Percentiles rank a stretch among this genome's conserved stretches.
Evolutionary conservation across 2,888 invertebrate species (phyloP).

Genomic region (Patella ulyssiponensis): DNA sequence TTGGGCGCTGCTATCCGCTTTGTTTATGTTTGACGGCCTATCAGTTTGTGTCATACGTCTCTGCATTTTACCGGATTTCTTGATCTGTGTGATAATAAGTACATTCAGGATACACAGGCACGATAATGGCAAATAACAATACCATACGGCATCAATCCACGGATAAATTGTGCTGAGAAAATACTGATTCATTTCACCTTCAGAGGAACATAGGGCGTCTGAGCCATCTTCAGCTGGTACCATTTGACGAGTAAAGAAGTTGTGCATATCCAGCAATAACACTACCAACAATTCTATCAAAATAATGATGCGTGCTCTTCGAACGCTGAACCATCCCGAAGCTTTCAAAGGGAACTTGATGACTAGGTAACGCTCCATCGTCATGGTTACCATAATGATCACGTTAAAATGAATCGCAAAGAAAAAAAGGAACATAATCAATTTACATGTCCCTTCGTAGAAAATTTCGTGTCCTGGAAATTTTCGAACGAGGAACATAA

Average conservation of each 20-base stretch:
- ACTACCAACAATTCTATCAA: slow-evolving; percentile 17
- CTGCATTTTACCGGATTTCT: slow-evolving; percentile 12
- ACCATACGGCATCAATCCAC: slow-evolving; percentile 30
- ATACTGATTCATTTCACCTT: slow-evolving; percentile 11
- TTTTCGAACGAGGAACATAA: slow-evolving; percentile 30
- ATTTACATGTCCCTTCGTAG: slow-evolving; percentile 25
- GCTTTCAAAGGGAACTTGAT: slow-evolving; percentile 30
- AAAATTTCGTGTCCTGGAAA: slow-evolving; percentile 32
- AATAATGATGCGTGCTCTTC: slow-evolving; percentile 15
- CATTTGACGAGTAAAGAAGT: slow-evolving; percentile 25
- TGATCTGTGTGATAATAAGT: slow-evolving; percentile 24
- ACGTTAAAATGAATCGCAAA: slow-evolving; percentile 34
- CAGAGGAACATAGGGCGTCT: slow-evolving; percentile 16
- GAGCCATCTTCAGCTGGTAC: slow-evolving; percentile 3
- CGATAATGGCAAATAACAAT: slow-evolving; percentile 29
- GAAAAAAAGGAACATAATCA: slow-evolving; percentile 28
- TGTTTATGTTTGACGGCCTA: neutral
- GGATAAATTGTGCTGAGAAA: slow-evolving; percentile 20
- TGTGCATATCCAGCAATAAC: slow-evolving; percentile 25
- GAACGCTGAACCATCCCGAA: slow-evolving; percentile 15
- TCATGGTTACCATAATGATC: slow-evolving; percentile 30
- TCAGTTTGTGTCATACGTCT: slow-evolving; percentile 16
- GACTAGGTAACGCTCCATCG: slow-evolving; percentile 33
- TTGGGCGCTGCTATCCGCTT: neutral
- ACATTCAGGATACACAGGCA: slow-evolving; percentile 26